phyloP scores from a whole-genome alignment of 2,888 invertebrate species.

The Oscheius sp. region DNA sequence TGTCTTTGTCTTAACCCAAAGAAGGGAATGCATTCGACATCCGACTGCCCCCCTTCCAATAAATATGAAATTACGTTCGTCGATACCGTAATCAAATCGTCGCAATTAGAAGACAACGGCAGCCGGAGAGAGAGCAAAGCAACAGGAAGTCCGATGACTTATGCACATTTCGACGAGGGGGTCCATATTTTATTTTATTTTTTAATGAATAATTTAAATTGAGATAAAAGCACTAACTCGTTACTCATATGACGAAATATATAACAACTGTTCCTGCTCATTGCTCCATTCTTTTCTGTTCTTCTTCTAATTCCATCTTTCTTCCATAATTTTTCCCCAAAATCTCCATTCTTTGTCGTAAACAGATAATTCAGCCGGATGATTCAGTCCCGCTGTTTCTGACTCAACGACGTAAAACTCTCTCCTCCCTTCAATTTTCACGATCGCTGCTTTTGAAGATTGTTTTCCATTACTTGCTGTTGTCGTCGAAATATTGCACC shows the following conservation, averaged over 20 bases:
- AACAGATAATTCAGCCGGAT: slow-evolving; percentile 4
- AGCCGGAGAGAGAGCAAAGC: neutral
- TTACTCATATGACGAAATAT: too few species aligned
- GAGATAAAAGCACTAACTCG: too few species aligned
- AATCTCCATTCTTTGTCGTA: neutral
- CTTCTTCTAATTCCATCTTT: neutral
- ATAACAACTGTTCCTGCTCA: neutral
- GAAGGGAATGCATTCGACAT: neutral
- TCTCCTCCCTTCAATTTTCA: too few species aligned
- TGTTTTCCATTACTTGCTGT: too few species aligned
- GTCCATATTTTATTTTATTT: too few species aligned
- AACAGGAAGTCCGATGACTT: too few species aligned
- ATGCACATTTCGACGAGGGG: too few species aligned
- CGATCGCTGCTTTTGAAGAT: too few species aligned
- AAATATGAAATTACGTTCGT: slow-evolving; percentile 26
- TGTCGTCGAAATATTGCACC: too few species aligned
- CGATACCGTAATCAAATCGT: slow-evolving; percentile 24
- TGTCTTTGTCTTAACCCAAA: neutral
- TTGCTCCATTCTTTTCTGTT: neutral
- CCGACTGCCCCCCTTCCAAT: slow-evolving; percentile 12
- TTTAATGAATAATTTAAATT: too few species aligned
- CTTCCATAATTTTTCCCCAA: too few species aligned
- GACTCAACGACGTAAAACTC: neutral
- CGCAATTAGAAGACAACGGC: slow-evolving; percentile 10
- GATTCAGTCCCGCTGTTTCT: neutral